Conservation (phyloP, 2,113 vertebrate species). For the Oryzias melastigma region DNA sequence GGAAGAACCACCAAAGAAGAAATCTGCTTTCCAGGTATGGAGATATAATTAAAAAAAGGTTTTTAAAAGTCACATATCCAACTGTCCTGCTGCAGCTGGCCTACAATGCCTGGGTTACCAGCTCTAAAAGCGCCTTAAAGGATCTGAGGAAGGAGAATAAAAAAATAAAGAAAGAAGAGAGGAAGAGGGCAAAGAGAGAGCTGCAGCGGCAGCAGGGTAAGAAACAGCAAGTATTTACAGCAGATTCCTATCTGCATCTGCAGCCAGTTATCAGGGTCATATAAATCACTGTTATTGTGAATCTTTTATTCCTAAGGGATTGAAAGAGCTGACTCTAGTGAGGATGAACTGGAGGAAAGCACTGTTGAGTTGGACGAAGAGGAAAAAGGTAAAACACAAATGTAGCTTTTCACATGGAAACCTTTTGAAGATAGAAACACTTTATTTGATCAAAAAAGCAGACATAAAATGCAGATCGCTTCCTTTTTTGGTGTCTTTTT, state of each 20-base stretch:
- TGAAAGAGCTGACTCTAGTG: constrained; percentile 54
- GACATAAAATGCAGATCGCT: not conserved
- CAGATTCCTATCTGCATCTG: not conserved
- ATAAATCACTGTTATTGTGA: not conserved
- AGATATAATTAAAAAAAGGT: not conserved
- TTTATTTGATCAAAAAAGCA: not conserved
- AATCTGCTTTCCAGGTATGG: constrained; percentile 78
- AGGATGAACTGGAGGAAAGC: constrained; percentile 66
- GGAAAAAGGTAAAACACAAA: constrained; percentile 39
- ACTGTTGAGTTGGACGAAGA: constrained; percentile 41
- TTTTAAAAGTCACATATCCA: not conserved
- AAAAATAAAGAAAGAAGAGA: constrained; percentile 57
- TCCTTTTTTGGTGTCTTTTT: not conserved
- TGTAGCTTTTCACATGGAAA: not conserved
- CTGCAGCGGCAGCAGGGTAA: constrained; percentile 60
- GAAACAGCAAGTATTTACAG: not conserved
- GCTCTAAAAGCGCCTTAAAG: constrained; percentile 71
- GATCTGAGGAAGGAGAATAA: constrained; percentile 72
- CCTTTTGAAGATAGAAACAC: not conserved
- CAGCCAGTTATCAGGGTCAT: not conserved
- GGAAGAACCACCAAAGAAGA: constrained; percentile 61
- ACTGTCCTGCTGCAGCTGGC: constrained; percentile 64
- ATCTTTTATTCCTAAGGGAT: constrained; percentile 48
- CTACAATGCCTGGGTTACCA: constrained; percentile 77
- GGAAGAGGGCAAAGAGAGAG: constrained; percentile 49